Conservation (phyloP, 1,140 invertebrate species). For the Tenebrio molitor region DNA sequence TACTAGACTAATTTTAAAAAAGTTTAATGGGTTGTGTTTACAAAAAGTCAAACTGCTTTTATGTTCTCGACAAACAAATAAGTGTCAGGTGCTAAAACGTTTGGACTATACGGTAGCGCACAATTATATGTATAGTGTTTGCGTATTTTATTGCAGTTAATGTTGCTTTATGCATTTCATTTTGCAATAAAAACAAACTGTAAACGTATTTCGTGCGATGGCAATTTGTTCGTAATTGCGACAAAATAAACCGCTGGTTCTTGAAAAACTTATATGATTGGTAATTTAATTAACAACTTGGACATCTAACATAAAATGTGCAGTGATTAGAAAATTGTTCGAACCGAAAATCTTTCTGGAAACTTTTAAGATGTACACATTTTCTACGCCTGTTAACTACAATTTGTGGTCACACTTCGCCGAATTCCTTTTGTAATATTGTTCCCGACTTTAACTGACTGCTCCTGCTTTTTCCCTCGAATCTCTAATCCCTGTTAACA, state of each 20-base stretch:
- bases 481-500: too few relatives aligned
- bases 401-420: too few relatives aligned
- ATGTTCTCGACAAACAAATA: constrained; percentile 41
- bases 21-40: constrained; percentile 42
- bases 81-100: constrained; percentile 49
- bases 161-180: constrained; percentile 45
- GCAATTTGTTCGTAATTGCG: constrained; percentile 9
- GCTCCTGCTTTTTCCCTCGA: too few relatives aligned
- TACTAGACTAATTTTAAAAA: constrained; percentile 40
- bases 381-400: too few relatives aligned
- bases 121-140: constrained; percentile 37
- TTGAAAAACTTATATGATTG: background rate
- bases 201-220: constrained; percentile 28
- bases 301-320: too few relatives aligned
- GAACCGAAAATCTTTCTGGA: too few relatives aligned
- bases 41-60: constrained; percentile 41
- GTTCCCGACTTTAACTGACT: too few relatives aligned
- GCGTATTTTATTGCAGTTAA: constrained; percentile 48
- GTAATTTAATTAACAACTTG: too few relatives aligned
- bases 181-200: constrained; percentile 48
- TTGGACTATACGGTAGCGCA: constrained; percentile 36
- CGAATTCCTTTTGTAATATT: too few relatives aligned
- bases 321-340: too few relatives aligned
- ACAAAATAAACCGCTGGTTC: background rate
- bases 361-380: too few relatives aligned